Evolutionary conservation across 1,140 invertebrate species (phyloP).

Genomic region (Caerostris extrusa): DNA sequence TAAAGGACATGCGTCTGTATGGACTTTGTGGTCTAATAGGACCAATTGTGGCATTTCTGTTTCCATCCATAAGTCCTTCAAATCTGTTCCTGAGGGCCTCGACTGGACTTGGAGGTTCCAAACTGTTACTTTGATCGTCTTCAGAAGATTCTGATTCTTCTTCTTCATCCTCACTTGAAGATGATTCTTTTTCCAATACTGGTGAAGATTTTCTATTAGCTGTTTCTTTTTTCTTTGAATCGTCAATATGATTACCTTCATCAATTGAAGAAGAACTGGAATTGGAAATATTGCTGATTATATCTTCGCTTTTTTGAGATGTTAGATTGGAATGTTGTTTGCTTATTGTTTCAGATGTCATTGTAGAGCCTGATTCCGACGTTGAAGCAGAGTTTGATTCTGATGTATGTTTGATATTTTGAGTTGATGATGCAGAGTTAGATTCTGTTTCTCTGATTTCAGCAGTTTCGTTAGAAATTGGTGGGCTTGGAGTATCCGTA

Average conservation of each 20-base stretch:
- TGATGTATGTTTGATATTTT: background rate
- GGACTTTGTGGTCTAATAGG: slow-evolving; percentile 51
- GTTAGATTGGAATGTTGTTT: background rate
- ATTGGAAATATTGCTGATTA: background rate
- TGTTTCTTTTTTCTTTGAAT: background rate
- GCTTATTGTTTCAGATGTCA: background rate
- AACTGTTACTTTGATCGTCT: background rate
- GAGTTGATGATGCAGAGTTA: background rate
- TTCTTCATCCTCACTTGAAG: background rate
- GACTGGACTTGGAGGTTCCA: slow-evolving; percentile 36
- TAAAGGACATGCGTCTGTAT: slow-evolving; percentile 70
- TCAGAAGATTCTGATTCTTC: slow-evolving; percentile 8
- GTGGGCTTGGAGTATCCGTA: background rate
- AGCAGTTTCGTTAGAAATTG: background rate
- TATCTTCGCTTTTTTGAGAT: background rate
- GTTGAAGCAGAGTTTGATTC: background rate
- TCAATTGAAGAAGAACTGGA: background rate
- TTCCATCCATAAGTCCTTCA: slow-evolving; percentile 35
- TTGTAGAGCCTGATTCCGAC: background rate
- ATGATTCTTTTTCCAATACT: background rate
- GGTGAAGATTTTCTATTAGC: background rate
- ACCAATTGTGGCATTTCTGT: background rate
- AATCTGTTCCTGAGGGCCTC: slow-evolving; percentile 62
- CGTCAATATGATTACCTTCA: too few relatives aligned
- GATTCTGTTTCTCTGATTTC: background rate